Evolutionary conservation across 2,113 vertebrate genomes (phyloP).

Genomic region (Poeciliopsis turrubarensis): DNA sequence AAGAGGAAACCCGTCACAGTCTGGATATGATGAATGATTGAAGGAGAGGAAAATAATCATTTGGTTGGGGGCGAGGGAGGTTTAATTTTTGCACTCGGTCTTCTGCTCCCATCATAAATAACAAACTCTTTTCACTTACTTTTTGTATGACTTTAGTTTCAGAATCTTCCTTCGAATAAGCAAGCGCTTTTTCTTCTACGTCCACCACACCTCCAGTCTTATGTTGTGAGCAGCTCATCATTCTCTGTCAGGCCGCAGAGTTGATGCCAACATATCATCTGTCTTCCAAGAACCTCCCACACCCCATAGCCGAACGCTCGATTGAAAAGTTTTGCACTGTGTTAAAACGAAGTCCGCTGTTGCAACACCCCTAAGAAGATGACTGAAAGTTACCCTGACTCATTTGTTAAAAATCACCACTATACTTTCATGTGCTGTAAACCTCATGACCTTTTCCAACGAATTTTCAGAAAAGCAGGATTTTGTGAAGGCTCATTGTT

Average conservation of each 20-base stretch:
- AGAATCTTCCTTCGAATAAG: constrained; percentile 24
- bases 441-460: constrained; percentile 37
- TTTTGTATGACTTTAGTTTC: constrained; percentile 16
- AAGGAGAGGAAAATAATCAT: neutral
- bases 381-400: constrained; percentile 8
- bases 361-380: constrained; percentile 23
- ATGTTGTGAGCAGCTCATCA: constrained; percentile 22
- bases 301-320: neutral
- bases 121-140: neutral
- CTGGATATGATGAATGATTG: neutral
- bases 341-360: constrained; percentile 12
- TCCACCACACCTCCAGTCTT: constrained; percentile 11
- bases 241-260: constrained; percentile 28
- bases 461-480: neutral
- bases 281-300: neutral
- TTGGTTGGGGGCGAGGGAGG: neutral
- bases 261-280: neutral
- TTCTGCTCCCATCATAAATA: neutral
- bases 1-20: neutral
- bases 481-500: neutral
- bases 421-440: neutral
- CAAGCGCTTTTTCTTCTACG: constrained; percentile 11
- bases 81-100: constrained; percentile 10
- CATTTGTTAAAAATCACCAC: constrained; percentile 13
- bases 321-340: constrained; percentile 9